Percentiles rank a stretch among this genome's conserved stretches.
Conservation (phyloP, 1,140 invertebrate species). For the Camponotus pennsylvanicus region DNA sequence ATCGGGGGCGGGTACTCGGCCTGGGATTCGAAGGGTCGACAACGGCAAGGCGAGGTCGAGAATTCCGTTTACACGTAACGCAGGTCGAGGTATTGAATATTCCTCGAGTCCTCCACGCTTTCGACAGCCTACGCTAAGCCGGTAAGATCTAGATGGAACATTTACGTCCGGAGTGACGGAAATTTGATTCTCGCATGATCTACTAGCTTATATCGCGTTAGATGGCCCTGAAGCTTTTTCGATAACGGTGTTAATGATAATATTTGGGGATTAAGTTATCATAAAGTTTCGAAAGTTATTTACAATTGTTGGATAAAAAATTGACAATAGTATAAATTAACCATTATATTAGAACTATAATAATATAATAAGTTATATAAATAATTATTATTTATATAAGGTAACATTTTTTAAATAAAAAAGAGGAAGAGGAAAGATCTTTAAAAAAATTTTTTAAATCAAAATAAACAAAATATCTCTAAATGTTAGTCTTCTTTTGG, state of each 20-base stretch:
- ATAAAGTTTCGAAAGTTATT: not conserved
- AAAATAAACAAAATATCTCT: too few species aligned
- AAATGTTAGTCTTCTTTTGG: too few species aligned
- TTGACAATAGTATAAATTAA: not conserved
- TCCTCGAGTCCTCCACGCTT: slow-evolving; percentile 24
- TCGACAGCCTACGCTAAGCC: slow-evolving; percentile 42
- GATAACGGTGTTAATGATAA: not conserved
- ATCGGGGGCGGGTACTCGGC: slow-evolving; percentile 56
- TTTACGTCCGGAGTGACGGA: slow-evolving; percentile 3
- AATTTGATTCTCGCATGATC: slow-evolving; percentile 14
- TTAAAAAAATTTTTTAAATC: too few species aligned
- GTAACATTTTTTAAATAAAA: too few species aligned
- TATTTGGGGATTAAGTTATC: not conserved
- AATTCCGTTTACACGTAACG: slow-evolving; percentile 61
- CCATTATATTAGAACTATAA: not conserved
- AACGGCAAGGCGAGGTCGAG: slow-evolving; percentile 38
- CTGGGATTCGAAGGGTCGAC: slow-evolving; percentile 40
- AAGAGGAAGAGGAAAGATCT: too few species aligned
- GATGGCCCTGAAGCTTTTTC: not conserved
- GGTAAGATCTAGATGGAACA: slow-evolving; percentile 38
- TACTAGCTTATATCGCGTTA: not conserved
- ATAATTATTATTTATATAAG: too few species aligned
- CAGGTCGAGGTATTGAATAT: slow-evolving; percentile 66
- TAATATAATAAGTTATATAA: not conserved
- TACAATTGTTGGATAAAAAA: slow-evolving; percentile 1